These are phyloP conservation scores for Aleadryas rufinucha DNA, from an alignment of 2,113 vertebrate genomes.

Conservation along the genomic window DNA sequence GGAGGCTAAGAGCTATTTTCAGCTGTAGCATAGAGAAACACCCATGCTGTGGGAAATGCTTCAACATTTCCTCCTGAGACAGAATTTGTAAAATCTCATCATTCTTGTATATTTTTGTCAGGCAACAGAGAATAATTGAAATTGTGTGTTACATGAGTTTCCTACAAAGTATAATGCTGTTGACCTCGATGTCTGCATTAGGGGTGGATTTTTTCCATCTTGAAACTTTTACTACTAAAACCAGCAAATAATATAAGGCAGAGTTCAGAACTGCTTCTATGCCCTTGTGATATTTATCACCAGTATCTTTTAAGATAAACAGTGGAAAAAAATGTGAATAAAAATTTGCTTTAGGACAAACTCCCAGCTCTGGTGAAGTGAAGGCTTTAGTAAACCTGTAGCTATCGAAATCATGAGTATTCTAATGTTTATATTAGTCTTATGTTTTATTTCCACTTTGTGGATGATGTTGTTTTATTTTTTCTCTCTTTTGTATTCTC, in stretches of 20 bases:
- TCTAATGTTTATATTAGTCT: not conserved
- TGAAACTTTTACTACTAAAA: not conserved
- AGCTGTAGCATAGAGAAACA: not conserved
- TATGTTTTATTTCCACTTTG: not conserved
- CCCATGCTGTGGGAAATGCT: not conserved
- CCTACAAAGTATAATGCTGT: not conserved
- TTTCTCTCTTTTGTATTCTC: not conserved
- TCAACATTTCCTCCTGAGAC: not conserved
- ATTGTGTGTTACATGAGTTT: not conserved
- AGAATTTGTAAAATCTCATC: not conserved
- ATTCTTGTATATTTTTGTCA: not conserved
- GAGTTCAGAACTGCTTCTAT: not conserved
- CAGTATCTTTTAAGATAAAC: not conserved
- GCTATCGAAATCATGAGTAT: not conserved
- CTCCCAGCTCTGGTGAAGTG: not conserved
- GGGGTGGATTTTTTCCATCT: not conserved
- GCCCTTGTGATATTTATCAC: not conserved
- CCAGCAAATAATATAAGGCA: not conserved
- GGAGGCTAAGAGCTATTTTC: not conserved
- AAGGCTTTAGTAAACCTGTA: not conserved
- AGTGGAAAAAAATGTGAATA: not conserved
- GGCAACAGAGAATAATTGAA: not conserved
- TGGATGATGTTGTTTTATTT: not conserved
- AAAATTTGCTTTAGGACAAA: not conserved
- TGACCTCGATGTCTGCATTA: not conserved